Evolutionary conservation across 2,797 vertebrate genomes (phyloP), one percentile per base, ranked within the genome.

Genomic region (Thalassophryne amazonica): DNA sequence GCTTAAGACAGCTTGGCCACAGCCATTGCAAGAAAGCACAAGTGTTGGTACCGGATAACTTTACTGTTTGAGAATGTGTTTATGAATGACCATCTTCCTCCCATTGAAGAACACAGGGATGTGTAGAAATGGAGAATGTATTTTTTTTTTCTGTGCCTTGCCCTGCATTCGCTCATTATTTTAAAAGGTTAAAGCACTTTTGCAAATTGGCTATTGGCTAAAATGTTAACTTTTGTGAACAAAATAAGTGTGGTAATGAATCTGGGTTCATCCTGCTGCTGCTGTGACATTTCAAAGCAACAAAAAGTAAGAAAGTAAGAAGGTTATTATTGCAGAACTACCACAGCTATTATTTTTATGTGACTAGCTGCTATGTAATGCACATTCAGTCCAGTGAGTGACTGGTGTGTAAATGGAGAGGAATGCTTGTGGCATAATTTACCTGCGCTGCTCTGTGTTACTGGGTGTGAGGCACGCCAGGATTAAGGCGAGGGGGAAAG

Each of bases 31-130:
- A 64, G 67, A 81, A 86, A 90, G 87, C 90, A 86, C 88, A 88
- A 90, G 86, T 82, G 85, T 87, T 89, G 84, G n/a, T n/a, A n/a
- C 84, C 86, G 83, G 86, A 87, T 91, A 83, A 79, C 88, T 91
- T 92, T 89, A 88, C 86, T 61, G 69, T 69, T 76, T 49, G 73
- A 86, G 84, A 86, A 86, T 75, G 76, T 76, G 81, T 89, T 88
- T 88, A 87, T 73, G 70, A 75, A 82, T 69, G 76, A 66, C 69
- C 81, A 76, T 82, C 86, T 86, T 87, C 84, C 78, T 71, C 66
- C 41, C 66, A 20, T 9, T 11, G 42, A 86, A 81, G 79, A 85
- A 80, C 77, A 78, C 8, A n/a, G 58, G 57, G 78, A 78, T 80
- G 69, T 65, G 60, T 35, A 13, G 54, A 28, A 40, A 49, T 34